phyloP scores from a whole-genome alignment of 2,113 vertebrate genomes.

The Tupaia tana region DNA sequence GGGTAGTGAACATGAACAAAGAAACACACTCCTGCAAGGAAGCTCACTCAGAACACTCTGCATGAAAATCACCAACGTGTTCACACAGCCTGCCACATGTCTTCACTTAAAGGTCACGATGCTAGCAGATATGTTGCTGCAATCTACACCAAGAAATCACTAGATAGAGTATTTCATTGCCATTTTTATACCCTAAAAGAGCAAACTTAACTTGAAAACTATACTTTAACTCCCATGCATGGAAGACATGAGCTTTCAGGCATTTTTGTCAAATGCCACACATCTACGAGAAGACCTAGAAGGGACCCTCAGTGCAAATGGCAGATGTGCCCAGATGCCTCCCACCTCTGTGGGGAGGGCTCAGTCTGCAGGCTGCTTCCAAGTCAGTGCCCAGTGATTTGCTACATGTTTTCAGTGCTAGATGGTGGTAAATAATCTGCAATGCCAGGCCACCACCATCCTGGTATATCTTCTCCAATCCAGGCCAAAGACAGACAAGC shows the following conservation, averaged over 20 bases:
- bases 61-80: neutral
- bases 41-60: neutral
- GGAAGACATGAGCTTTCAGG: neutral
- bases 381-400: neutral
- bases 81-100: neutral
- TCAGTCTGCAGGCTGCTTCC: neutral
- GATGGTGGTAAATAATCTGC: neutral
- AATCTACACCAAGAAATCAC: conserved; percentile 39
- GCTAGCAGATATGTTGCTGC: neutral
- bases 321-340: neutral
- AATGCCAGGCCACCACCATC: neutral
- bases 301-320: neutral
- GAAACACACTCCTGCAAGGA: conserved; percentile 23
- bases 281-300: neutral
- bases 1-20: conserved; percentile 54
- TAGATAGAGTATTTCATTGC: neutral
- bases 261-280: neutral
- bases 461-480: neutral
- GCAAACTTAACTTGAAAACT: conserved; percentile 43
- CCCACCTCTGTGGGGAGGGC: neutral
- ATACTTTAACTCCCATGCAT: conserved; percentile 12
- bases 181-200: neutral
- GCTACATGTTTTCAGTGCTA: neutral
- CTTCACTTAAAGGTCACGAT: neutral
- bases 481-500: neutral